These are phyloP conservation scores for Onychomys arenicola DNA, from an alignment of 2,797 vertebrate genomes.

Conservation along the genomic window DNA sequence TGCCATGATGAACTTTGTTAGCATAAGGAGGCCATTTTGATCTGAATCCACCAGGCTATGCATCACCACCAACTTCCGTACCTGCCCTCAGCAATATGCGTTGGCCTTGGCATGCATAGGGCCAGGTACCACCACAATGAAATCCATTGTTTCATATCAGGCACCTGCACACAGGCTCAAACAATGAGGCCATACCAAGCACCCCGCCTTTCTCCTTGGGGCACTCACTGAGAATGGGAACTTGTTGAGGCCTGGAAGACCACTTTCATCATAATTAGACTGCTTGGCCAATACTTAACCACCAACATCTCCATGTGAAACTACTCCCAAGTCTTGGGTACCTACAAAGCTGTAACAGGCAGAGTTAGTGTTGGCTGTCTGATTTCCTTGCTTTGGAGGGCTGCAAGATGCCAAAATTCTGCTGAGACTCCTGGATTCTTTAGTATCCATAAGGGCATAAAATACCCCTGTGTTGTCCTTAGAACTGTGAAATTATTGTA, in stretches of 20 bases:
- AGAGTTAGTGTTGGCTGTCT: not conserved
- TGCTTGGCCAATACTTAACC: slow-evolving; percentile 43
- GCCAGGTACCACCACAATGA: slow-evolving; percentile 71
- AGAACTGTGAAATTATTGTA: not conserved
- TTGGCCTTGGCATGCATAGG: slow-evolving; percentile 79
- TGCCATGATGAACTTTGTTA: slow-evolving; percentile 44
- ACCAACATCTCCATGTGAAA: slow-evolving; percentile 26
- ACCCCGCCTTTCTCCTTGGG: slow-evolving; percentile 71
- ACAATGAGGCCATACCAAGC: slow-evolving; percentile 72
- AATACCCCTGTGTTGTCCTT: not conserved
- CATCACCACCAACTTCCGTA: slow-evolving; percentile 71
- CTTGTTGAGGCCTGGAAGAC: slow-evolving; percentile 76
- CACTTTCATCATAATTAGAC: slow-evolving; percentile 66
- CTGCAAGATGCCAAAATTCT: not conserved
- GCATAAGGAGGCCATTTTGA: slow-evolving; percentile 68
- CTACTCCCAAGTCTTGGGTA: slow-evolving; percentile 25
- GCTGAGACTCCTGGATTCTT: not conserved
- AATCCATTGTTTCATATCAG: slow-evolving; percentile 67
- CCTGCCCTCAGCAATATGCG: slow-evolving; percentile 72
- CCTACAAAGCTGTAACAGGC: not conserved
- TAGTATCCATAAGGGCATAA: not conserved
- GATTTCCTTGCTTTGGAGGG: not conserved
- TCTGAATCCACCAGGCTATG: slow-evolving; percentile 61
- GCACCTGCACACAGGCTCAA: slow-evolving; percentile 77
- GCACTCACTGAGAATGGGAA: slow-evolving; percentile 33